These are phyloP conservation scores for Brachionus koreanus DNA, from an alignment of 1,140 invertebrate genomes.

Conservation along the genomic window DNA sequence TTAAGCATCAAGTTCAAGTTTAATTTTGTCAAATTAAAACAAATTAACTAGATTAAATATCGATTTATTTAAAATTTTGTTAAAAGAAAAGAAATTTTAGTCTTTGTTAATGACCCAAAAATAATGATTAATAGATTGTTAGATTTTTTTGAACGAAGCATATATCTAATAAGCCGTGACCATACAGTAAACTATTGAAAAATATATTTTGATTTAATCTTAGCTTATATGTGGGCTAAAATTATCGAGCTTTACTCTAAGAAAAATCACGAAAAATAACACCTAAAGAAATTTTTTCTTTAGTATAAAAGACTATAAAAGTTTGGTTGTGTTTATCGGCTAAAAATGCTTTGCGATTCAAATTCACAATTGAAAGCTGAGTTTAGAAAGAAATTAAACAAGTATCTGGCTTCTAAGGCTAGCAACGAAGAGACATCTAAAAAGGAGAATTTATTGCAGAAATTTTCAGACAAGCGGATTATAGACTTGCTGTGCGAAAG, in stretches of 20 bases:
- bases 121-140: neutral
- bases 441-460: neutral
- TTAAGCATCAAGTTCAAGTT: neutral
- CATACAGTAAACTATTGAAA: neutral
- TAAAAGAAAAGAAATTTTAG: neutral
- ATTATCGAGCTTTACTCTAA: neutral
- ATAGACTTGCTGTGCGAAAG: neutral
- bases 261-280: neutral
- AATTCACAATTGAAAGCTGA: neutral
- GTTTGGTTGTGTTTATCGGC: neutral
- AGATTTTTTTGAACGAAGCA: neutral
- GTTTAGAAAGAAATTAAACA: neutral
- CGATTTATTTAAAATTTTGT: neutral
- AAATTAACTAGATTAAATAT: neutral
- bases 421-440: neutral
- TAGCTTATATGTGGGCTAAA: neutral
- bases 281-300: slow-evolving; percentile 3
- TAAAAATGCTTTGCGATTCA: neutral
- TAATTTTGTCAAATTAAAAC: neutral
- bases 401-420: neutral
- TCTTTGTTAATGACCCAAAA: slow-evolving; percentile 1
- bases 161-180: neutral
- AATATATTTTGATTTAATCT: neutral
- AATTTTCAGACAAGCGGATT: neutral
- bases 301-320: neutral